A percentile compares a stretch with the other conserved stretches of the same genome.
Conservation (phyloP, 2,888 invertebrate species). For the Phengaris arion region DNA sequence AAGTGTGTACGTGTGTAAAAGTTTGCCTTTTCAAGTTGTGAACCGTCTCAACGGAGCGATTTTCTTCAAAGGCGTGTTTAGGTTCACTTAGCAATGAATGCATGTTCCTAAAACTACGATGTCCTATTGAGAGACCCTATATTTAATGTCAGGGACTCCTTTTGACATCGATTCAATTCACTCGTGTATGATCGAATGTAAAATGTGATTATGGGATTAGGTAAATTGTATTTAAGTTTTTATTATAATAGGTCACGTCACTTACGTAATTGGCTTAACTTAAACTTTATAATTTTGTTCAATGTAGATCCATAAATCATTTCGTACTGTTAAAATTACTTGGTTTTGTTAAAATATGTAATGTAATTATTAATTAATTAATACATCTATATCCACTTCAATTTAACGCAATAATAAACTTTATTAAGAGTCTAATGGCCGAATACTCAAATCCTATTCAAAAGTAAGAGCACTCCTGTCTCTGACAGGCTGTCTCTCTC, state of each 20-base stretch:
- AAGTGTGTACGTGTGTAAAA: constrained; percentile 49
- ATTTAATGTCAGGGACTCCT: constrained; percentile 69
- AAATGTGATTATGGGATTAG: constrained; percentile 8
- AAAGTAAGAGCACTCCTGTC: no score
- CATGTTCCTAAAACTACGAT: constrained; percentile 48
- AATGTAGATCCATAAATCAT: no score
- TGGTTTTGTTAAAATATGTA: no score
- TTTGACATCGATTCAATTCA: constrained; percentile 55
- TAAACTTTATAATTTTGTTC: neutral
- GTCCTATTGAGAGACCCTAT: constrained; percentile 66
- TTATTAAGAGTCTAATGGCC: no score
- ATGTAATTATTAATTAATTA: no score
- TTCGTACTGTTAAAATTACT: no score
- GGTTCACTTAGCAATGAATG: constrained; percentile 69
- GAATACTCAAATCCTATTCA: no score
- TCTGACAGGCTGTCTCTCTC: no score
- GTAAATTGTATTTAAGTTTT: neutral
- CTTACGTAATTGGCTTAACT: neutral
- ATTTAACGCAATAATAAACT: no score
- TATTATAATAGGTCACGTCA: neutral
- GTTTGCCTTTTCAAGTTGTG: constrained; percentile 55
- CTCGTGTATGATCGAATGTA: constrained; percentile 22
- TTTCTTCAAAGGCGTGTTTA: constrained; percentile 48
- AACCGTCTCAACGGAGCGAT: constrained; percentile 51
- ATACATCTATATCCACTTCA: no score